Base-by-base conservation (phyloP, 2,797 vertebrate genomes). In the Clarias laeviceps region DNA sequence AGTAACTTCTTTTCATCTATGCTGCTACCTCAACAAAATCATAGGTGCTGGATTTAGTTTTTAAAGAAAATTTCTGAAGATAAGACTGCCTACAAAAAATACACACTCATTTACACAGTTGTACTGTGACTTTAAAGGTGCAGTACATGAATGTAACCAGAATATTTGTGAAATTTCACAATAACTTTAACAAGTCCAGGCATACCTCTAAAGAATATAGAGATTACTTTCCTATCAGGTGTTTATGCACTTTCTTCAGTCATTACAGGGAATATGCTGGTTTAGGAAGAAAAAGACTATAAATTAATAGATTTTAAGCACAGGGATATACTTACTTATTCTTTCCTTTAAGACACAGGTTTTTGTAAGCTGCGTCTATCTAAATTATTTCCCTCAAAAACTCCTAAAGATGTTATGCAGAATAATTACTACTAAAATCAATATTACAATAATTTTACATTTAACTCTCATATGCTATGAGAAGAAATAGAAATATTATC, bases 161-260 rank as follows among this genome's bases (percentile, higher is more conserved):
- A 24, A 83, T 17, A 78, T 40, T 50, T 54, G 56, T 32, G 6
- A 68, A 18, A 68, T 72, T 72, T 14, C 22, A 45, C 69, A 72
- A 45, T 45, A 72, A 45, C 17, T 82, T 54, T 4, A 57, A 54
- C 89, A 87, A 84, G 90, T 79, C 88, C 79, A 80, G 88, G 32
- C 88, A 79, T 87, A 86, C 78, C 68, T 56, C 50, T 37, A 15
- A 56, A 80, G 84, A 17, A 56, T 34, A 4, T 27, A 32, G 17
- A 59, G 66, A 70, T 82, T 83, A 20, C 72, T 78, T 85, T 74
- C 74, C 73, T 74, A 56, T 79, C 12, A 62, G 80, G 74, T 57
- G 68, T 65, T 50, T 59, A 34, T 29, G 66, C 50, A 64, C 54
- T 50, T 37, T 80, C 73, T 50, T 50, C 9, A 37, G 73, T 66